A percentile compares a stretch with the other conserved stretches of the same genome.
Evolutionary conservation across 2,888 invertebrate species (phyloP).

Genomic region (Tineola bisselliella): DNA sequence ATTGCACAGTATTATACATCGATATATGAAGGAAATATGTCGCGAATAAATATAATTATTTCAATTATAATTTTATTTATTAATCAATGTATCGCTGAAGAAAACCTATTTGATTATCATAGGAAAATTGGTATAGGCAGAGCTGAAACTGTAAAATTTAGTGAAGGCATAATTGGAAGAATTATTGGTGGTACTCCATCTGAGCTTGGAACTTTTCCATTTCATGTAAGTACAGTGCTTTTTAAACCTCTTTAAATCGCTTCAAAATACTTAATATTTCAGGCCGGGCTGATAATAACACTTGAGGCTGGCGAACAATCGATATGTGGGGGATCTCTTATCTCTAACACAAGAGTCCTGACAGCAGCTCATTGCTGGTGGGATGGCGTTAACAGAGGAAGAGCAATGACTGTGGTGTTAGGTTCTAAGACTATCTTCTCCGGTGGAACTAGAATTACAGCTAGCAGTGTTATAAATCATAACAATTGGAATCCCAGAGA

Average conservation of each 20-base stretch:
- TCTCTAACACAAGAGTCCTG: slow-evolving; percentile 39
- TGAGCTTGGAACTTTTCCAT: slow-evolving; percentile 4
- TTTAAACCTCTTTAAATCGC: neutral
- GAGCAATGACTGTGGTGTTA: slow-evolving; percentile 40
- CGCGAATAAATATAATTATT: neutral
- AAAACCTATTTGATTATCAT: slow-evolving; percentile 28
- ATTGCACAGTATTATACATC: no score
- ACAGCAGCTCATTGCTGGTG: slow-evolving; percentile 59
- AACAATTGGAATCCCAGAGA: slow-evolving; percentile 35
- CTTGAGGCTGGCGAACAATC: slow-evolving; percentile 40
- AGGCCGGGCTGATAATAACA: slow-evolving; percentile 44
- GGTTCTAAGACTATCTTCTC: slow-evolving; percentile 46
- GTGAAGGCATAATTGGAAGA: slow-evolving; percentile 23
- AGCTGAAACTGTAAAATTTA: slow-evolving; percentile 23
- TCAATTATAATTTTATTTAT: neutral
- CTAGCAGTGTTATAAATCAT: slow-evolving; percentile 33
- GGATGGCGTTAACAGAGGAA: slow-evolving; percentile 42
- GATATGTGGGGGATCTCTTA: slow-evolving; percentile 46
- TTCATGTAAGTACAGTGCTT: slow-evolving; percentile 14
- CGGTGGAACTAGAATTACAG: slow-evolving; percentile 42
- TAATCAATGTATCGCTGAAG: neutral
- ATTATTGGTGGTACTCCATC: slow-evolving; percentile 33
- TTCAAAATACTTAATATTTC: slow-evolving; percentile 15
- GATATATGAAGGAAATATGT: no score
- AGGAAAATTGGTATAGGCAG: slow-evolving; percentile 32